phyloP scores from a whole-genome alignment of 2,888 invertebrate genomes.

The Amiota minor region DNA sequence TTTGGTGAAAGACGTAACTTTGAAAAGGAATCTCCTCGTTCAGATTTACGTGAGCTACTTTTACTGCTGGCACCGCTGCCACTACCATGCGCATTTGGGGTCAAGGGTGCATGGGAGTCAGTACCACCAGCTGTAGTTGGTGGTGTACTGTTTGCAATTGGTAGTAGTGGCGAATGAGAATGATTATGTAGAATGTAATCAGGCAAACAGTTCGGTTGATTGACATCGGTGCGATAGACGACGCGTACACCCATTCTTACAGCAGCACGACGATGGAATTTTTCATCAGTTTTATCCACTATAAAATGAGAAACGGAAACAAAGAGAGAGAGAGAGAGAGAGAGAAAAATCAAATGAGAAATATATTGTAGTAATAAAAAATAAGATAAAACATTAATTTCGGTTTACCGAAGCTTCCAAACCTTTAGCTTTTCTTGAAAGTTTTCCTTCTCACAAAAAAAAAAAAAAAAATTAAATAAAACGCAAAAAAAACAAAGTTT shows the following conservation, averaged over 20 bases:
- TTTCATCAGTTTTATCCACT: conserved; percentile 90
- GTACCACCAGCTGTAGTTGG: conserved; percentile 12
- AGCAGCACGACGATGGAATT: conserved; percentile 84
- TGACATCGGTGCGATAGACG: conserved; percentile 77
- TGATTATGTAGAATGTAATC: conserved; percentile 67
- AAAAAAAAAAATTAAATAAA: no score
- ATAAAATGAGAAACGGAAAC: conserved; percentile 52
- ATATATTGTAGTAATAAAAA: not conserved
- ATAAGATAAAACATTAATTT: not conserved
- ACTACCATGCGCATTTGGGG: conserved; percentile 29
- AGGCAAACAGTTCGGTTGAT: conserved; percentile 56
- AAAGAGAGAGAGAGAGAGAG: not conserved
- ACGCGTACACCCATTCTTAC: conserved; percentile 91
- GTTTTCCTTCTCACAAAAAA: no score
- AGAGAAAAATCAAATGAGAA: no score
- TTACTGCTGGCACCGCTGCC: conserved; percentile 32
- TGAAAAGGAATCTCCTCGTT: conserved; percentile 71
- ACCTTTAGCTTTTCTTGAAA: no score
- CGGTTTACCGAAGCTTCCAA: no score
- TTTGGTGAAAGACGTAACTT: conserved; percentile 72
- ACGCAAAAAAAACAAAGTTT: no score
- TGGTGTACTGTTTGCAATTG: conserved; percentile 21
- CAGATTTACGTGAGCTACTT: conserved; percentile 63
- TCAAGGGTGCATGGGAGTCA: not conserved
- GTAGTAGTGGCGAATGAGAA: conserved; percentile 57